A percentile compares a stretch with the other conserved stretches of the same genome.
These are phyloP conservation scores for Tokudaia tokunoshimensis DNA, from an alignment of 2,797 vertebrate genomes.

Conservation along the genomic window DNA sequence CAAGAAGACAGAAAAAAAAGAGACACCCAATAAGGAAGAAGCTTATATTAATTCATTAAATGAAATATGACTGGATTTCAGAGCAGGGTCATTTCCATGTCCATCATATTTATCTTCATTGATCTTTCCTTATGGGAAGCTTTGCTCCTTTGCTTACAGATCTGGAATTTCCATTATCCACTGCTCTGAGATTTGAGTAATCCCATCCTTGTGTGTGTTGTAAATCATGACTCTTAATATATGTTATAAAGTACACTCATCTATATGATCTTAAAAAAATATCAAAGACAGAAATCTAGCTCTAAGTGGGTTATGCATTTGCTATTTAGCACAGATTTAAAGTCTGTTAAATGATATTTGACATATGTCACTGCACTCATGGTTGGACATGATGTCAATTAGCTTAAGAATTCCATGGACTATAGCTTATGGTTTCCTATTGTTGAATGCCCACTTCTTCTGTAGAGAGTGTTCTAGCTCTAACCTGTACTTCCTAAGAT, in stretches of 20 bases:
- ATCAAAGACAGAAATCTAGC: slow-evolving; percentile 76
- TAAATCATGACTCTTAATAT: slow-evolving; percentile 72
- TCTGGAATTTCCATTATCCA: slow-evolving; percentile 65
- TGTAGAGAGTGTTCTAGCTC: background rate
- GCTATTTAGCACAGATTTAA: slow-evolving; percentile 74
- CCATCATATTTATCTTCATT: background rate
- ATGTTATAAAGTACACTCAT: slow-evolving; percentile 63
- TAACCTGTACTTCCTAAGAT: slow-evolving; percentile 52
- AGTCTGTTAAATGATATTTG: slow-evolving; percentile 78
- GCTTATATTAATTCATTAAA: background rate
- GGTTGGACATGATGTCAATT: slow-evolving; percentile 70
- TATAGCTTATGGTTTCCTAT: slow-evolving; percentile 41
- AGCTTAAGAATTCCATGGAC: slow-evolving; percentile 58
- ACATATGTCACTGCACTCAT: slow-evolving; percentile 72
- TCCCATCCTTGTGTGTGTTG: slow-evolving; percentile 40
- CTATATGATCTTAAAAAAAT: slow-evolving; percentile 62
- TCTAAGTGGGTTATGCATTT: slow-evolving; percentile 71
- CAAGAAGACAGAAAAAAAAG: background rate
- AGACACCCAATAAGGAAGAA: background rate
- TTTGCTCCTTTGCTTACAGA: background rate
- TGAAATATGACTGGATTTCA: background rate
- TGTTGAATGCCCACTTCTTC: slow-evolving; percentile 39
- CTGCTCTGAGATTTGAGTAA: slow-evolving; percentile 40
- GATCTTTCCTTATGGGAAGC: background rate
- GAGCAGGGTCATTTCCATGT: background rate